These are phyloP conservation scores for Pyralis farinalis DNA, from an alignment of 2,888 invertebrate species.

Conservation along the genomic window DNA sequence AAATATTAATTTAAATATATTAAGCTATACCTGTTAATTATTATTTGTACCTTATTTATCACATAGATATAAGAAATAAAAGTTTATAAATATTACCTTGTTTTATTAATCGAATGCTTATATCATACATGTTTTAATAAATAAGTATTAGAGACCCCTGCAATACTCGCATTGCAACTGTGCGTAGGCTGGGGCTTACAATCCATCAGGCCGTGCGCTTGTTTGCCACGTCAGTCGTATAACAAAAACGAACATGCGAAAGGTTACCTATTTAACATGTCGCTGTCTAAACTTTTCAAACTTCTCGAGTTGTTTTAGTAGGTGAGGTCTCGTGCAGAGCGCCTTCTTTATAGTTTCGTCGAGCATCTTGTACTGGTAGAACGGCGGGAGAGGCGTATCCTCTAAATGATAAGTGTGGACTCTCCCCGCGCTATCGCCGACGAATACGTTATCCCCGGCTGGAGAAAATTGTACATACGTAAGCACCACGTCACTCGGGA, in stretches of 20 bases:
- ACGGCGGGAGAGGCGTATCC: conserved; percentile 88
- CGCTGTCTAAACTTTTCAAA: conserved; percentile 54
- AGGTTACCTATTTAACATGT: conserved; percentile 13
- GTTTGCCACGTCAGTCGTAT: too few species aligned
- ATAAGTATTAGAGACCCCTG: too few species aligned
- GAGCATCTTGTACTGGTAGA: conserved; percentile 84
- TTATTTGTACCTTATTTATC: conserved; percentile 18
- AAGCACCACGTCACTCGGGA: conserved; percentile 63
- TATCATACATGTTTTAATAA: too few species aligned
- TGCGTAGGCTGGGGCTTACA: too few species aligned
- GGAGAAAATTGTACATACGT: conserved; percentile 83
- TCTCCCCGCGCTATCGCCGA: conserved; percentile 85
- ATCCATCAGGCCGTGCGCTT: too few species aligned
- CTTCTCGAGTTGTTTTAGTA: conserved; percentile 83
- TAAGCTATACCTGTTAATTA: conserved; percentile 8
- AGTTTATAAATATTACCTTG: conserved; percentile 12
- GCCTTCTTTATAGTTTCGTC: conserved; percentile 83
- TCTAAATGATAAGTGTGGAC: conserved; percentile 86
- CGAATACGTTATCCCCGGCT: conserved; percentile 85
- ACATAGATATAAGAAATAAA: conserved; percentile 17
- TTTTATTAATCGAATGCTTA: too few species aligned
- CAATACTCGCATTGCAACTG: too few species aligned
- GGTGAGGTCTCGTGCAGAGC: conserved; percentile 82
- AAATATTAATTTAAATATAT: conserved; percentile 6
- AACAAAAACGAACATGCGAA: too few species aligned